A percentile compares a stretch with the other conserved stretches of the same genome.
These are phyloP conservation scores for Phasia obesa DNA, from an alignment of 2,888 invertebrate genomes.

Conservation along the genomic window DNA sequence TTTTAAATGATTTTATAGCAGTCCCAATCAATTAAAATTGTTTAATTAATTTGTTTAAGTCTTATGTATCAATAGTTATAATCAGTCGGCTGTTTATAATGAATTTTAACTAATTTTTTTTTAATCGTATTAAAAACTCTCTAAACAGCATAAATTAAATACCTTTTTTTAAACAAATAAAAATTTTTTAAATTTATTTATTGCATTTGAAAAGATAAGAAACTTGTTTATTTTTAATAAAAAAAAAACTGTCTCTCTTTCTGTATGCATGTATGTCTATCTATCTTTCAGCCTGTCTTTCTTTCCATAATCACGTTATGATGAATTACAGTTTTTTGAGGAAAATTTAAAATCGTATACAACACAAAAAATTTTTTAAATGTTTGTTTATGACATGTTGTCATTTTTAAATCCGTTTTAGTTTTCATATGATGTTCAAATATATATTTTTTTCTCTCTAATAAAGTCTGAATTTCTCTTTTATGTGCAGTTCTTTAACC, in stretches of 20 bases:
- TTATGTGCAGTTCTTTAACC: conserved; percentile 25
- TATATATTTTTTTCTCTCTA: conserved; percentile 16
- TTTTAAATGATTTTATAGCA: too few relatives aligned
- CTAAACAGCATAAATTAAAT: conserved; percentile 30
- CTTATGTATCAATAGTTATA: too few relatives aligned
- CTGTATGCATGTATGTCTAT: background rate
- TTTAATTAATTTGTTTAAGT: too few relatives aligned
- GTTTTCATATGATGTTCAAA: too few relatives aligned
- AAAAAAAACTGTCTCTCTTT: conserved; percentile 27
- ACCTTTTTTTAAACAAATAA: conserved; percentile 5
- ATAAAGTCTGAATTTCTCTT: conserved; percentile 12
- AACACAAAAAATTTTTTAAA: conserved; percentile 45
- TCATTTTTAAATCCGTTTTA: conserved; percentile 55
- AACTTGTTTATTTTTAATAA: conserved; percentile 43
- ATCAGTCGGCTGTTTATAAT: too few relatives aligned
- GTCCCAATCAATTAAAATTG: too few relatives aligned
- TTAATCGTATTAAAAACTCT: background rate
- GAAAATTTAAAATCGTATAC: conserved; percentile 46
- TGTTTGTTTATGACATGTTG: conserved; percentile 65
- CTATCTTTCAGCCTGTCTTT: conserved; percentile 28
- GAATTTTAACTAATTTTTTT: background rate
- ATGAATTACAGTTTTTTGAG: conserved; percentile 58
- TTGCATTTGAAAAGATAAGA: conserved; percentile 15
- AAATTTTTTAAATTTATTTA: conserved; percentile 25
- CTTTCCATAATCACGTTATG: conserved; percentile 63